A percentile compares a stretch with the other conserved stretches of the same genome.
These are phyloP conservation scores for Mormyrus proboscirostris DNA, from an alignment of 2,797 vertebrate species.

Conservation along the genomic window DNA sequence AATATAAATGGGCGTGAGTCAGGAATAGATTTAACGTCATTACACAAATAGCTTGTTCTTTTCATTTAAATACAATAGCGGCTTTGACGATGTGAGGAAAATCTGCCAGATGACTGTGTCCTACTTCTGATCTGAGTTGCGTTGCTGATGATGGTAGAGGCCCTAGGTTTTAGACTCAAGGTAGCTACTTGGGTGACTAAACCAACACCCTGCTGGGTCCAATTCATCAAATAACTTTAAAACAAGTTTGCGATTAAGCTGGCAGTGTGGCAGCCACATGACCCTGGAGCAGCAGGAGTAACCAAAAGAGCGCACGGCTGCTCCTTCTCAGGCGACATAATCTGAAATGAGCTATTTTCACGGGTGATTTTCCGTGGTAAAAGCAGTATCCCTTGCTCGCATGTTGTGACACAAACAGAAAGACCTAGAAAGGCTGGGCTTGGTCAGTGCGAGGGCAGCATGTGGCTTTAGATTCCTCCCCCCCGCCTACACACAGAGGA, in stretches of 20 bases:
- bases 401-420: not conserved
- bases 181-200: not conserved
- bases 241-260: not conserved
- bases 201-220: not conserved
- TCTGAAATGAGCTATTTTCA: not conserved
- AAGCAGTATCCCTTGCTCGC: not conserved
- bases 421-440: not conserved
- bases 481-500: constrained; percentile 11
- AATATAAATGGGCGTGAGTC: constrained; percentile 17
- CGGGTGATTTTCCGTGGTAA: not conserved
- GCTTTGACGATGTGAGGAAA: not conserved
- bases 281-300: not conserved
- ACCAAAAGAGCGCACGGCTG: too few species aligned
- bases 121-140: constrained; percentile 5
- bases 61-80: constrained; percentile 16
- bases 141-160: not conserved
- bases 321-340: not conserved
- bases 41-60: constrained; percentile 12
- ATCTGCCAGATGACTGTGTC: not conserved
- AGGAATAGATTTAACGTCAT: constrained; percentile 15
- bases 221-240: not conserved
- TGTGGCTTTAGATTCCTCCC: constrained; percentile 2
- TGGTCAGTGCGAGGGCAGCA: constrained; percentile 8
- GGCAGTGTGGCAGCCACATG: not conserved
- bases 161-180: not conserved